Evolutionary conservation across 2,113 vertebrate species (phyloP).

Genomic region (Danionella cerebrum): DNA sequence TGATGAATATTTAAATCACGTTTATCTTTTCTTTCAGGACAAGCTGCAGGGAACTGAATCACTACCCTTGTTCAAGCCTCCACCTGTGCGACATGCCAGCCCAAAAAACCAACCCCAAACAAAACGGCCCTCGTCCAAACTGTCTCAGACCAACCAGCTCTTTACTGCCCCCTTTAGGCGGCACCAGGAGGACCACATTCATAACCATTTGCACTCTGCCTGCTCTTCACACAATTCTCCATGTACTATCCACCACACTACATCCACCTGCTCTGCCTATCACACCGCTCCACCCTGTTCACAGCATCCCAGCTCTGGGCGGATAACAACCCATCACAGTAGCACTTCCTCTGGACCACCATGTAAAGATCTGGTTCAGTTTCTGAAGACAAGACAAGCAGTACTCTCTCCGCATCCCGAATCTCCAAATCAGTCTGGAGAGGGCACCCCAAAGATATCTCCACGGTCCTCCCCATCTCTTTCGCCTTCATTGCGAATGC

Average conservation of each 20-base stretch:
- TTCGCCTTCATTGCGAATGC: slow-evolving; percentile 48
- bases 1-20: neutral
- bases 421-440: slow-evolving; percentile 31
- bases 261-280: slow-evolving; percentile 31
- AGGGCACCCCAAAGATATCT: slow-evolving; percentile 38
- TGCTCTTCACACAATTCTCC: slow-evolving; percentile 22
- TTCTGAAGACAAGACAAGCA: slow-evolving; percentile 29
- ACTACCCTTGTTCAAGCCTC: slow-evolving; percentile 61
- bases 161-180: slow-evolving; percentile 63
- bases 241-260: slow-evolving; percentile 29
- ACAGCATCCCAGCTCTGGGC: slow-evolving; percentile 46
- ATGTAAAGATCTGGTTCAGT: slow-evolving; percentile 30
- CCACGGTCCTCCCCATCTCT: slow-evolving; percentile 53
- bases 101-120: slow-evolving; percentile 45
- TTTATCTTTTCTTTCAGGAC: slow-evolving; percentile 59
- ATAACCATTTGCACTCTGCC: slow-evolving; percentile 39
- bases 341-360: neutral
- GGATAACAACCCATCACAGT: slow-evolving; percentile 23
- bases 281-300: slow-evolving; percentile 38
- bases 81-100: slow-evolving; percentile 47
- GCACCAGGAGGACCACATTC: slow-evolving; percentile 56
- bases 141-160: slow-evolving; percentile 64
- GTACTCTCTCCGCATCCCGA: slow-evolving; percentile 42
- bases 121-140: slow-evolving; percentile 60
- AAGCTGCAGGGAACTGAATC: slow-evolving; percentile 63